phyloP scores from a whole-genome alignment of 1,140 invertebrate genomes.

The Drosophila lacteicornis region DNA sequence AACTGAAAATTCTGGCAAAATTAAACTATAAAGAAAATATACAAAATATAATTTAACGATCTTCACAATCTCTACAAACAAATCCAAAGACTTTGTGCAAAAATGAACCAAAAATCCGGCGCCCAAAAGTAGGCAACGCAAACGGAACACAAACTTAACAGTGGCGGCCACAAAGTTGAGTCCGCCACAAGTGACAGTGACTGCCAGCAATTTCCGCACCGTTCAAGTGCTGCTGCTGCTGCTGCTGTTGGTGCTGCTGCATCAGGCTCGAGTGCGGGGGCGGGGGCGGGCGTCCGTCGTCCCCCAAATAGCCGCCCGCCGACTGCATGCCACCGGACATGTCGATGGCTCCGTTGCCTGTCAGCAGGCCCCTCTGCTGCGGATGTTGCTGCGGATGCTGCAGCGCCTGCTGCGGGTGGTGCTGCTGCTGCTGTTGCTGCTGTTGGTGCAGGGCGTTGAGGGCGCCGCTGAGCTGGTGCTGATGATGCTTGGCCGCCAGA shows the following conservation, averaged over 20 bases:
- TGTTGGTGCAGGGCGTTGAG: conserved; percentile 70
- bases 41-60: not conserved
- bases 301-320: conserved; percentile 82
- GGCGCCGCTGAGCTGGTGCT: conserved; percentile 75
- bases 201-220: conserved; percentile 85
- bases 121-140: conserved; percentile 28
- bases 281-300: conserved; percentile 88
- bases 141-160: conserved; percentile 37
- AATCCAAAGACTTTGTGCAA: not conserved
- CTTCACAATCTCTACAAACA: not conserved
- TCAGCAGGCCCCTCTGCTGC: conserved; percentile 46
- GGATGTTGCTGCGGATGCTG: conserved; percentile 47
- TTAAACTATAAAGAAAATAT: not conserved
- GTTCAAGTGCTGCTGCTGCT: conserved; percentile 88
- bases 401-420: conserved; percentile 48
- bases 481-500: conserved; percentile 75
- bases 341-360: conserved; percentile 77
- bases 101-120: conserved; percentile 3
- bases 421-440: conserved; percentile 54
- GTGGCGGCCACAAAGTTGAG: conserved; percentile 26
- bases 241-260: conserved; percentile 88
- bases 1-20: not conserved
- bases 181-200: conserved; percentile 30
- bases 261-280: conserved; percentile 91
- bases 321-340: conserved; percentile 73